phyloP scores from a whole-genome alignment of 2,113 vertebrate genomes.

The Malaclemys terrapin region DNA sequence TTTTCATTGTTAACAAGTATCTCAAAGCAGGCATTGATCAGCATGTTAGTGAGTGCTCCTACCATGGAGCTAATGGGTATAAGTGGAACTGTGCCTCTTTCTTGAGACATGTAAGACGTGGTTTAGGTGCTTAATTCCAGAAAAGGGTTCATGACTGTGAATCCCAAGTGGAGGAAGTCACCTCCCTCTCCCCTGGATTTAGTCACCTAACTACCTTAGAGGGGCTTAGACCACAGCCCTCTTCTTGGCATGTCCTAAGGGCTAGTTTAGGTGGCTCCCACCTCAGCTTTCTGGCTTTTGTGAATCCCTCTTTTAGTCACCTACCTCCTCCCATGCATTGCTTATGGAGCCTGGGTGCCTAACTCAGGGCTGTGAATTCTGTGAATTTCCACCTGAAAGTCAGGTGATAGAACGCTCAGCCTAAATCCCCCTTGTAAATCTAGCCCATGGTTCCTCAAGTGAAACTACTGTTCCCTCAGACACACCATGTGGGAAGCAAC shows the following conservation, averaged over 20 bases:
- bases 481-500: neutral
- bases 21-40: neutral
- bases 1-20: conserved; percentile 8
- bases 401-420: neutral
- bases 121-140: neutral
- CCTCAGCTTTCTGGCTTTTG: neutral
- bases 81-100: neutral
- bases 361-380: too few relatives aligned
- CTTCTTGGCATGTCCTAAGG: neutral
- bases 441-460: neutral
- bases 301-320: neutral
- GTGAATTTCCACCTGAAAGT: neutral
- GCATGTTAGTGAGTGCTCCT: neutral
- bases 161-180: neutral
- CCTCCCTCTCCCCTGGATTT: neutral
- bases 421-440: neutral
- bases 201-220: neutral
- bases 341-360: neutral
- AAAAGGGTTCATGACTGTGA: neutral
- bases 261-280: neutral
- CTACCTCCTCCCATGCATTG: neutral
- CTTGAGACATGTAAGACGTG: neutral
- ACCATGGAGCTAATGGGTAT: neutral
- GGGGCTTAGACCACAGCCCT: neutral
- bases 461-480: neutral